Evolutionary conservation across 2,888 invertebrate genomes (phyloP).

Genomic region (Erynnis tages): DNA sequence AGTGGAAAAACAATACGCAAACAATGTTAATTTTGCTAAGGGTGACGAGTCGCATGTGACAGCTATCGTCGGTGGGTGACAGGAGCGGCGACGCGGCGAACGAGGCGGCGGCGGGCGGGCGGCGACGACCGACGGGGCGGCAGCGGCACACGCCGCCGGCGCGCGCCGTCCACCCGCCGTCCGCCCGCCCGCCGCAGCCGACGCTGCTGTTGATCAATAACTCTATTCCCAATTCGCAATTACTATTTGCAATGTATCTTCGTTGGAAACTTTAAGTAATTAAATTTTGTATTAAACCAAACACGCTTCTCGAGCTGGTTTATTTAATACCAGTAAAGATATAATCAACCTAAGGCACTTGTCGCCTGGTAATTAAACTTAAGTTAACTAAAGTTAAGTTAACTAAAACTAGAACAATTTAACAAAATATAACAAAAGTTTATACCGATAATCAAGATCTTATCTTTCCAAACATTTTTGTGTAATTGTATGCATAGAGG

Average conservation of each 20-base stretch:
- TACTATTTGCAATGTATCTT: constrained; percentile 27
- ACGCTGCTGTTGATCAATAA: constrained; percentile 20
- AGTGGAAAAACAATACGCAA: constrained; percentile 57
- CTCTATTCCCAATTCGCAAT: constrained; percentile 27
- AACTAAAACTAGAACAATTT: too few species aligned
- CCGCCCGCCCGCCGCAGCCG: constrained; percentile 14
- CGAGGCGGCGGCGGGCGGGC: constrained; percentile 29
- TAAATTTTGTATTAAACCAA: background rate
- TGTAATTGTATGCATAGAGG: too few species aligned
- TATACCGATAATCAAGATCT: too few species aligned
- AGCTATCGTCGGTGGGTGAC: constrained; percentile 39
- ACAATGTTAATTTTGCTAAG: constrained; percentile 69
- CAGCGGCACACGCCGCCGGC: too few species aligned
- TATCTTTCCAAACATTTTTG: too few species aligned
- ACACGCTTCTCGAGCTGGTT: background rate
- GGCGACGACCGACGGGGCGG: constrained; percentile 38
- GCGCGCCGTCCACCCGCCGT: constrained; percentile 40
- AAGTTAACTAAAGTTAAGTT: too few species aligned
- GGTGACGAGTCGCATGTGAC: constrained; percentile 51
- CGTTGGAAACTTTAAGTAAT: constrained; percentile 6
- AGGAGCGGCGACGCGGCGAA: constrained; percentile 35
- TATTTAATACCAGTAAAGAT: too few species aligned
- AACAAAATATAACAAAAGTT: too few species aligned
- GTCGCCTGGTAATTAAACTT: too few species aligned
- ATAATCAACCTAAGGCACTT: too few species aligned